phyloP scores from a whole-genome alignment of 2,888 invertebrate genomes.

The Callyntrura guangdongensis region DNA sequence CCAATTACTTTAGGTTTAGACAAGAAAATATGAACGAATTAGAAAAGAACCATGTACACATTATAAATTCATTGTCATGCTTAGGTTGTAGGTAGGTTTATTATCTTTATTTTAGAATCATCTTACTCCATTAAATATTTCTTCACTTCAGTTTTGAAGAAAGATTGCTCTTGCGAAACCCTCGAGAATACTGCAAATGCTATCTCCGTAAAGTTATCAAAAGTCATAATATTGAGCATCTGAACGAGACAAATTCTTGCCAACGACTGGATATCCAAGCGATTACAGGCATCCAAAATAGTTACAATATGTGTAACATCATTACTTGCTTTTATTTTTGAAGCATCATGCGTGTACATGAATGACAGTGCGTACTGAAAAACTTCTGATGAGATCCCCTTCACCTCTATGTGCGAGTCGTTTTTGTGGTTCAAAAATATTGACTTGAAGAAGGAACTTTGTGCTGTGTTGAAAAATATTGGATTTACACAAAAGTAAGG shows the following conservation, averaged over 20 bases:
- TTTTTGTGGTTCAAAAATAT: not conserved
- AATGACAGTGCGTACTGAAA: slow-evolving; percentile 45
- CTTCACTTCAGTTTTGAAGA: slow-evolving; percentile 63
- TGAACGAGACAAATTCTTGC: slow-evolving; percentile 49
- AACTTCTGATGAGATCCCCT: not conserved
- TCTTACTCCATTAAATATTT: slow-evolving; percentile 63
- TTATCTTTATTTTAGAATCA: too few relatives aligned
- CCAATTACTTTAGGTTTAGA: too few relatives aligned
- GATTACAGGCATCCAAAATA: slow-evolving; percentile 29
- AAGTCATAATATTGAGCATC: slow-evolving; percentile 51
- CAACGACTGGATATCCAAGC: not conserved
- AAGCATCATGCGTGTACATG: slow-evolving; percentile 38
- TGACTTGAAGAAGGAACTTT: slow-evolving; percentile 43
- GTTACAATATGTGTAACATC: slow-evolving; percentile 29
- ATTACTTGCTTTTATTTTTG: not conserved
- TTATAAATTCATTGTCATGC: too few relatives aligned
- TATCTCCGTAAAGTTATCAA: slow-evolving; percentile 59
- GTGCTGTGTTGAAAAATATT: slow-evolving; percentile 3
- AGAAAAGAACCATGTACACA: too few relatives aligned
- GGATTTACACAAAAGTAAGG: too few relatives aligned
- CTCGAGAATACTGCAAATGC: slow-evolving; percentile 30
- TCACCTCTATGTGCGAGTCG: slow-evolving; percentile 6
- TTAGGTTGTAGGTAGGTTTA: too few relatives aligned
- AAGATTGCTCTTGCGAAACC: not conserved
- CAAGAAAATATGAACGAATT: too few relatives aligned